Evolutionary conservation across 2,113 vertebrate species (phyloP), one percentile per base, ranked within the genome.

Genomic region (Propithecus coquereli): DNA sequence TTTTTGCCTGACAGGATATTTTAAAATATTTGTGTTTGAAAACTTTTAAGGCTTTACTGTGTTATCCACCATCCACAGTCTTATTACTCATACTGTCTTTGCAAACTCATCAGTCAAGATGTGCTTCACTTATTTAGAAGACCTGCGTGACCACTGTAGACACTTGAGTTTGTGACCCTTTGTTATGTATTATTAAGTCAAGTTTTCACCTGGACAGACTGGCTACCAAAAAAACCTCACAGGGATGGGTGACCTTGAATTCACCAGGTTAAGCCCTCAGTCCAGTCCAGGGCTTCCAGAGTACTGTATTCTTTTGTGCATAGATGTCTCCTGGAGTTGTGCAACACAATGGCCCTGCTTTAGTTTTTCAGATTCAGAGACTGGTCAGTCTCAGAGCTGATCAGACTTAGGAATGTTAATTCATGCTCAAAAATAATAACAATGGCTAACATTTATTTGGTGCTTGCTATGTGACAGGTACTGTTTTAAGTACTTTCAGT

Each of bases 301-400:
- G 43, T 73, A 68, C 17, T 77, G 16, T 77, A 0, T 63, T 89
- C 18, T 43, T 86, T 91, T 61, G 87, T 94, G 71, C 13, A 30
- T 45, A 5, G 8, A 27, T 80, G 22, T 20, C 40, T 20, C 12
- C 47, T 43, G 30, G 50, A 70, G 17, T 63, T 68, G 20, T 84
- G 57, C 1, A 68, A 30, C 30, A 71, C 30, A 45, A 20, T 91
- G 47, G 76, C 17, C 54, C 37, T 74, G 25, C 9, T 50, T 83
- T 84, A 71, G 11, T 87, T 92, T 92, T 95, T 90, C 54, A 92
- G 20, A 54, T 92, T 95, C 57, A 68, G 87, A 89, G 95, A 47
- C 50, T 27, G 52, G 68, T 89, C 23, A 40, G 27, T 73, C 27
- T 94, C 65, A 84, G 47, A 61, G 32, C 34, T 80, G 12, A 83